phyloP scores from a whole-genome alignment of 2,113 vertebrate genomes.

The Labrus mixtus region DNA sequence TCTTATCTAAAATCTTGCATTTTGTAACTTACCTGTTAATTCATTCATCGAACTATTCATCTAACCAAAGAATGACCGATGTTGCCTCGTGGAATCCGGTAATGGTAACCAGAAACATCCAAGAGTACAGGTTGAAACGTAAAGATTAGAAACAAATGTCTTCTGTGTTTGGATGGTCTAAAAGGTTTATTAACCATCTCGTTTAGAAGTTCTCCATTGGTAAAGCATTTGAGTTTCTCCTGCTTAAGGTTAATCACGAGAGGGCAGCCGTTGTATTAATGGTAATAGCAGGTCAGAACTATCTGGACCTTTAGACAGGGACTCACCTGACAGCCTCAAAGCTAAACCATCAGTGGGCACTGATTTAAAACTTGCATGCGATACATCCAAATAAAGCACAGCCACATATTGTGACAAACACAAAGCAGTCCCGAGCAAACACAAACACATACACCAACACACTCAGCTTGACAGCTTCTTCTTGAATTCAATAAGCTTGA shows the following conservation, averaged over 20 bases:
- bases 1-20: too few relatives aligned
- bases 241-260: neutral
- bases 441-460: constrained; percentile 18
- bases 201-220: too few relatives aligned
- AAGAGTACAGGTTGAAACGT: too few relatives aligned
- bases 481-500: constrained; percentile 52
- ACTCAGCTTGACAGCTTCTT: constrained; percentile 48
- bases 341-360: neutral
- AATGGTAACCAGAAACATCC: too few relatives aligned
- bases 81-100: too few relatives aligned
- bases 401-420: constrained; percentile 11
- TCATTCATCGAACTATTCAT: too few relatives aligned
- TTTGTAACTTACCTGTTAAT: too few relatives aligned
- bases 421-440: constrained; percentile 31
- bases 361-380: constrained; percentile 8
- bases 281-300: constrained; percentile 3
- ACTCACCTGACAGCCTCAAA: constrained; percentile 13
- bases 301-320: neutral
- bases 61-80: too few relatives aligned
- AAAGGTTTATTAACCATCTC: too few relatives aligned
- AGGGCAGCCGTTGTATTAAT: constrained; percentile 8
- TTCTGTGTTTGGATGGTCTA: too few relatives aligned
- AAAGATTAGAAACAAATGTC: too few relatives aligned
- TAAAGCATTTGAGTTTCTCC: too few relatives aligned
- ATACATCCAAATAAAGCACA: constrained; percentile 9